phyloP scores from a whole-genome alignment of 2,888 invertebrate genomes.

The Alviniconcha strummeri region DNA sequence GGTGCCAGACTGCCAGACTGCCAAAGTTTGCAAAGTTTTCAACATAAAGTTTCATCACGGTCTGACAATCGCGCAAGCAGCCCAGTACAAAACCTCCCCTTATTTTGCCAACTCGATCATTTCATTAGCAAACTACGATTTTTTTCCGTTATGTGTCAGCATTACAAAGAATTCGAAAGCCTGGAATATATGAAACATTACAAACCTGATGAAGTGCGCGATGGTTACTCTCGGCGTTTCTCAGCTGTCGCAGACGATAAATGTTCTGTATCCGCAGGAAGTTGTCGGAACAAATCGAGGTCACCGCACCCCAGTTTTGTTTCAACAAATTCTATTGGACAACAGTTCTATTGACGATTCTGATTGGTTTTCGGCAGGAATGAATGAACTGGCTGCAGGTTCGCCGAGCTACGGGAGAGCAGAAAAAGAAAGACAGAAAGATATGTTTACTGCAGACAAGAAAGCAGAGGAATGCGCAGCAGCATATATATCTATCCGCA shows the following conservation, averaged over 20 bases:
- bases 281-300: constrained; percentile 17
- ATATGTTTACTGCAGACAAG: background rate
- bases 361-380: constrained; percentile 26
- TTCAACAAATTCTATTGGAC: constrained; percentile 5
- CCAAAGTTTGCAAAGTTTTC: too few relatives aligned
- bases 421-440: background rate
- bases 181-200: background rate
- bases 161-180: too few relatives aligned
- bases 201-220: background rate
- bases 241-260: constrained; percentile 13
- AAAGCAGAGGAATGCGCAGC: background rate
- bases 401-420: background rate
- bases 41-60: too few relatives aligned
- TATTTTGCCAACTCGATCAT: too few relatives aligned
- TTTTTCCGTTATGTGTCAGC: too few relatives aligned
- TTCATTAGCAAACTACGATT: too few relatives aligned
- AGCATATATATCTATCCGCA: too few relatives aligned
- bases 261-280: constrained; percentile 16
- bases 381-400: constrained; percentile 28
- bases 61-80: too few relatives aligned
- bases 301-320: background rate
- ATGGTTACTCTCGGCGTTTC: background rate
- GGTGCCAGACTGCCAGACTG: too few relatives aligned
- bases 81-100: too few relatives aligned
- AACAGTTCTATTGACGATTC: constrained; percentile 4